phyloP scores from a whole-genome alignment of 2,888 invertebrate species.

The Drosophila gaucha region DNA sequence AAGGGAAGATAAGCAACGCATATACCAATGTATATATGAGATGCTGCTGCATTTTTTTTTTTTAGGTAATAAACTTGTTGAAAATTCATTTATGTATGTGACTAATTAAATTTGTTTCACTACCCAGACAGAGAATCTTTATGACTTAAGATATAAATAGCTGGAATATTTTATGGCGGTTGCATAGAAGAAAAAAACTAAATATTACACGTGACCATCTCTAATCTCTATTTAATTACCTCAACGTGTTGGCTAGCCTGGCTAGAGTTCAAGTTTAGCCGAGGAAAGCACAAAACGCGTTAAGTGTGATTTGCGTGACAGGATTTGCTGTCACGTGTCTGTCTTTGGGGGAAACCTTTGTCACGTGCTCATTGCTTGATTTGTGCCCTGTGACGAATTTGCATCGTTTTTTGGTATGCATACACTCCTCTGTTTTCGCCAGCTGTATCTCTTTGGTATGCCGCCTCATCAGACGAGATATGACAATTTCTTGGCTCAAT shows the following conservation, averaged over 20 bases:
- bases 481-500: slow-evolving; percentile 63
- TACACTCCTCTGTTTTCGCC: background rate
- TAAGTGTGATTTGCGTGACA: slow-evolving; percentile 60
- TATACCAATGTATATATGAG: background rate
- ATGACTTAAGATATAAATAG: slow-evolving; percentile 3
- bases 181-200: slow-evolving; percentile 16
- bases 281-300: slow-evolving; percentile 23
- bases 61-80: background rate
- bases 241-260: slow-evolving; percentile 10
- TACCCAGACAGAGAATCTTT: slow-evolving; percentile 17
- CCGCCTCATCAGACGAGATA: slow-evolving; percentile 47
- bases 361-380: slow-evolving; percentile 53
- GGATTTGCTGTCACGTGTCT: slow-evolving; percentile 60
- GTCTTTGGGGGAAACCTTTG: slow-evolving; percentile 37
- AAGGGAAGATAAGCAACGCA: background rate
- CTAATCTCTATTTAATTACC: slow-evolving; percentile 52
- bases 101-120: slow-evolving; percentile 39
- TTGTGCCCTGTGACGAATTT: slow-evolving; percentile 32
- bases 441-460: slow-evolving; percentile 33
- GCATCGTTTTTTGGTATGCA: slow-evolving; percentile 1
- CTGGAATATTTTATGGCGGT: slow-evolving; percentile 28
- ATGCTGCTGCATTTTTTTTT: background rate
- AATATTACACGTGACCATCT: slow-evolving; percentile 43
- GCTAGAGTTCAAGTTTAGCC: background rate
- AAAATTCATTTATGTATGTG: slow-evolving; percentile 20